Percentiles rank a stretch among this genome's conserved stretches.
phyloP scores from a whole-genome alignment of 1,140 invertebrate species.

The Eurosta solidaginis region DNA sequence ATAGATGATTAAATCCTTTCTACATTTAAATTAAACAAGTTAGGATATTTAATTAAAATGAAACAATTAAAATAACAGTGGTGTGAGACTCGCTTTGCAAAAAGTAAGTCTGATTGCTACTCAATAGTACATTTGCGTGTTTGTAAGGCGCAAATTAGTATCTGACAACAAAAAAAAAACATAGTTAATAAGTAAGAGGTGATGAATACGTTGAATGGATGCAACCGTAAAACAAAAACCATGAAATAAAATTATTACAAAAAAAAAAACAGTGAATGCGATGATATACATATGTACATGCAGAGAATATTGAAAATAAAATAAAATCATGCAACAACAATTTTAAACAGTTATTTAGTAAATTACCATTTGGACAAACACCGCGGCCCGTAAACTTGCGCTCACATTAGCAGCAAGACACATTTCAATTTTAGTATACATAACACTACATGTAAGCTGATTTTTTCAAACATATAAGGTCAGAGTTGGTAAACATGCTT shows the following conservation, averaged over 20 bases:
- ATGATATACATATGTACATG: constrained; percentile 28
- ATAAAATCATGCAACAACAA: constrained; percentile 4
- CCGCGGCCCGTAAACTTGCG: too few relatives aligned
- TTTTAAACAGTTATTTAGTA: background rate
- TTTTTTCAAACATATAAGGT: too few relatives aligned
- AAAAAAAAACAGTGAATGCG: constrained; percentile 25
- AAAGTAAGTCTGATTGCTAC: constrained; percentile 1
- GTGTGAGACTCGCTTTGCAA: constrained; percentile 10
- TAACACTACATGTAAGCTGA: too few relatives aligned
- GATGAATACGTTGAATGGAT: constrained; percentile 23
- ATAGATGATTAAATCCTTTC: constrained; percentile 20
- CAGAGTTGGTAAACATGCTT: too few relatives aligned
- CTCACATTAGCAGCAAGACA: too few relatives aligned
- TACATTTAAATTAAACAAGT: constrained; percentile 9
- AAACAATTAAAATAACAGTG: background rate
- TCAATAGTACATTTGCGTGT: background rate
- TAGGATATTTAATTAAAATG: constrained; percentile 27
- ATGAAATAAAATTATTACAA: constrained; percentile 11
- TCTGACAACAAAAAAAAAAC: background rate
- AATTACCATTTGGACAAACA: too few relatives aligned
- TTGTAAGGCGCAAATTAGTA: constrained; percentile 17
- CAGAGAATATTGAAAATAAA: constrained; percentile 19
- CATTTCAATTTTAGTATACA: too few relatives aligned
- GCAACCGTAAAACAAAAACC: background rate
- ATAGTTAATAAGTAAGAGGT: constrained; percentile 7